These are phyloP conservation scores for Anhinga rufa DNA, from an alignment of 2,113 vertebrate species.

Conservation along the genomic window DNA sequence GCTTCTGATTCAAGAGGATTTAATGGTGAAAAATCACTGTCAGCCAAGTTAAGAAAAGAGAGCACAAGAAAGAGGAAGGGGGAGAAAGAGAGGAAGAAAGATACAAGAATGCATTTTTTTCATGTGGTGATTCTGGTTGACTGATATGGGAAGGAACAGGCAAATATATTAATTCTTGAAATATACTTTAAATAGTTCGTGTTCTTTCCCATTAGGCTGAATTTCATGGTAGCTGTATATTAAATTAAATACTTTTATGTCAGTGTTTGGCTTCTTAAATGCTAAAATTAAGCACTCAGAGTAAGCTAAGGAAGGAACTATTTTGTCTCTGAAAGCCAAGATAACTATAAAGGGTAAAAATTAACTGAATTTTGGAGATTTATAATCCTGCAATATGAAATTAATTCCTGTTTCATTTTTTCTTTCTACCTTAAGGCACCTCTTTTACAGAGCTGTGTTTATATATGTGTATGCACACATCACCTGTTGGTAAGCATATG, in stretches of 20 bases:
- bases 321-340: background rate
- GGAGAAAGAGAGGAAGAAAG: background rate
- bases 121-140: background rate
- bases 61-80: background rate
- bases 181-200: background rate
- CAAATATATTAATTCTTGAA: background rate
- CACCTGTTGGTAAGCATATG: background rate
- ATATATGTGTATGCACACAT: background rate
- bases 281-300: background rate
- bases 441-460: background rate
- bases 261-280: background rate
- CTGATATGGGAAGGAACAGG: background rate
- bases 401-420: background rate
- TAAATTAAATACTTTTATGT: background rate
- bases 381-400: background rate
- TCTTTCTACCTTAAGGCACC: background rate
- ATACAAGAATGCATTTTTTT: background rate
- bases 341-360: background rate
- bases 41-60: background rate
- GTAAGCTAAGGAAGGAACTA: background rate
- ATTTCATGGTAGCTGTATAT: constrained; percentile 7
- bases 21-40: background rate
- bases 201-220: background rate
- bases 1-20: background rate
- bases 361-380: background rate